Evolutionary conservation across 2,888 invertebrate species (phyloP), one percentile per base, ranked within the genome.

Genomic region (Ormia ochracea): DNA sequence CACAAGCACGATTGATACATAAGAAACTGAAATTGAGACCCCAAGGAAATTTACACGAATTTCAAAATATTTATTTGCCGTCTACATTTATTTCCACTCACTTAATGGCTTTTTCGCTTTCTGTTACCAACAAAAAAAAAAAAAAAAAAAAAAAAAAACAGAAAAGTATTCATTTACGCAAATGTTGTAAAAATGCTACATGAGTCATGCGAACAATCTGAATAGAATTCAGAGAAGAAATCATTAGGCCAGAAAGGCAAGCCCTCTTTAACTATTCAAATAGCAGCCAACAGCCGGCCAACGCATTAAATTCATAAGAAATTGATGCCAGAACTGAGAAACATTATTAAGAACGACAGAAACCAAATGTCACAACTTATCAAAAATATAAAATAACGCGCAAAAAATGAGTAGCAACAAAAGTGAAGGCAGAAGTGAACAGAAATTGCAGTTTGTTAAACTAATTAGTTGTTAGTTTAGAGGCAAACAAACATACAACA

Each of bases 401-500:
- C n/a, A 59, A 52, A 58, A 63, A 36, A 36, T 38, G 56, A 56
- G 36, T 38, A 54, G 41, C 14, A 56, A 58, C 38, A 36, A 58
- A n/a, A 38, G 33, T 68, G 45, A 23, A 72, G 33, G 28, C 45
- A 70, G 17, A 63, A 50, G 33, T 59, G 23, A 26, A 33, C 17
- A 65, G 75, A 74, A 79, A 79, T 61, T 80, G 72, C 76, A 80
- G 72, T 80, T 68, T 58, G 72, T 72, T 45, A 43, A 73, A 76
- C 80, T 76, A 80, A 80, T 80, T 80, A 80, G 80, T 73, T 80
- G 80, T 76, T 58, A 73, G 76, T 80, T 76, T 68, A 50, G 50
- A 65, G 58, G 38, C 17, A 63, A 33, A 63, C 19, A 63, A 54
- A 48, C 65, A 72, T 36, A 54, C 56, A 58, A 26, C 17, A 43